Percentiles rank a stretch among this genome's conserved stretches.
These are phyloP conservation scores for Apaloderma vittatum DNA, from an alignment of 2,113 vertebrate species.

Conservation along the genomic window DNA sequence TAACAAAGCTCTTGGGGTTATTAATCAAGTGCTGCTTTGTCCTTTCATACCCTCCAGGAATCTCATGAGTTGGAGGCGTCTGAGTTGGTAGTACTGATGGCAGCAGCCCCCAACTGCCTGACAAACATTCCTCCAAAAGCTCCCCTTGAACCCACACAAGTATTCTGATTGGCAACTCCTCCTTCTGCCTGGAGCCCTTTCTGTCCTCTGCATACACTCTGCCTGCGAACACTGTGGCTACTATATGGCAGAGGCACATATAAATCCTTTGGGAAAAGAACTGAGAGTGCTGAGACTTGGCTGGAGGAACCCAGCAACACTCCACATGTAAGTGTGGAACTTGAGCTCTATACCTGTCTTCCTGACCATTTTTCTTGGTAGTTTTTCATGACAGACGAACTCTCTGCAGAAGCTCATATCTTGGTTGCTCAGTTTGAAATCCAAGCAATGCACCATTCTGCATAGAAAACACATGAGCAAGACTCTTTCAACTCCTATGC, in stretches of 20 bases:
- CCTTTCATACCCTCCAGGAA: not conserved
- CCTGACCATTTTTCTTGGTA: not conserved
- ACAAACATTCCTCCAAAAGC: not conserved
- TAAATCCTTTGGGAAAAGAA: not conserved
- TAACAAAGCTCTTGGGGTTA: not conserved
- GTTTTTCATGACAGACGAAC: not conserved
- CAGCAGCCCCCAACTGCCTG: not conserved
- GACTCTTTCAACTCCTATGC: not conserved
- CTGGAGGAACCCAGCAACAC: not conserved
- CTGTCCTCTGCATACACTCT: not conserved
- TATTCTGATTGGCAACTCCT: not conserved
- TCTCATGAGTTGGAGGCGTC: not conserved
- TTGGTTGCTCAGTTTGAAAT: not conserved
- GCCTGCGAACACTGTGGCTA: not conserved
- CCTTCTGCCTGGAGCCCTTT: not conserved
- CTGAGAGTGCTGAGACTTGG: not conserved
- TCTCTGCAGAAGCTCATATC: not conserved
- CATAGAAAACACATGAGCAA: not conserved
- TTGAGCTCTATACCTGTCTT: not conserved
- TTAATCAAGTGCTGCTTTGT: not conserved
- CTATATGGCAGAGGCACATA: not conserved
- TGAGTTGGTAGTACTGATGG: not conserved
- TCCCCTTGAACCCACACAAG: not conserved
- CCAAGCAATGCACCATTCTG: not conserved
- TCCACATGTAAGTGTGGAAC: not conserved